Evolutionary conservation across 2,888 invertebrate species (phyloP), one percentile per base, ranked within the genome.

Genomic region (Oscheius onirici): DNA sequence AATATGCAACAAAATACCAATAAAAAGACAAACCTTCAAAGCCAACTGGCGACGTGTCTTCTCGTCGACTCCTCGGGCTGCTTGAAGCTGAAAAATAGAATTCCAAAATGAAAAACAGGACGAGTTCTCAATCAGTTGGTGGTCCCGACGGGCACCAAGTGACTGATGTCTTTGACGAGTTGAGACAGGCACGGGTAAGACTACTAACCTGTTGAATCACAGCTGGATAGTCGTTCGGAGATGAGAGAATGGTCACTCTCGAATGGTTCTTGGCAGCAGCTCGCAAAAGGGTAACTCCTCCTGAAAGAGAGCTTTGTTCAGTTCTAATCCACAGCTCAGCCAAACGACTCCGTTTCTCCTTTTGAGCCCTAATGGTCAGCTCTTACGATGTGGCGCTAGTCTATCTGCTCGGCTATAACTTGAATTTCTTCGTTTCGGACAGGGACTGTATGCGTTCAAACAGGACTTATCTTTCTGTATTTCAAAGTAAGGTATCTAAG

Each of bases 181-280:
- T n/a, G n/a, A 60, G 60, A 44, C 44, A 34, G 57, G 40, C 41
- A 13, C 41, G 24, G 10, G 22, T 24, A 20, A 22, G 46, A 51
- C 26, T 26, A 43, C 75, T 49, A 43, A 84, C 85, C 79, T 86
- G 82, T 43, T 77, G 43, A 24, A 79, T 60, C 43, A 86, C 75
- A n/a, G 73, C 66, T 10, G 90, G 90, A 88, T 99, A 97, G 90
- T 99, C 97, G 22, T 87, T 88, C 0, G 95, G 94, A 88, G 97
- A 96, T 88, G 95, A 95, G 72, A 97, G 89, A 20, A 97, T 93
- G 0, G 95, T 95, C 8, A 99, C 97, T 85, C 97, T 91, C 54
- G 92, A 91, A 88, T 97, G 95, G 90, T 97, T 97, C 90, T 99
- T 97, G 2, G 97, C 97, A 11, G 97, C 97, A 1, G 97, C 97